A percentile compares a stretch with the other conserved stretches of the same genome.
phyloP scores from a whole-genome alignment of 2,888 invertebrate genomes.

The Pardosa pseudoannulata region DNA sequence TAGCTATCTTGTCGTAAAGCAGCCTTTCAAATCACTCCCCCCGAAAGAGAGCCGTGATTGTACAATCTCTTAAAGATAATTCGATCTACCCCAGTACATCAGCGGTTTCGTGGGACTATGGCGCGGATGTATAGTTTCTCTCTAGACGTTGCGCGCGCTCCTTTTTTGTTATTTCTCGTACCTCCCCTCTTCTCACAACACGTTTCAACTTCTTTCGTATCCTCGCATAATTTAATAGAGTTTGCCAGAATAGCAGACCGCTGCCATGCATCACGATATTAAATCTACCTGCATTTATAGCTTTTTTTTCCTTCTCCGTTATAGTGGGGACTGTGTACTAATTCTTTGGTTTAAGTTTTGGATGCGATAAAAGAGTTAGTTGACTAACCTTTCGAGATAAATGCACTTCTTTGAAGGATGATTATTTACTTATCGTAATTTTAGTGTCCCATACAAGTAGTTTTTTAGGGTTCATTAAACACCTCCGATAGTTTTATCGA shows the following conservation, averaged over 20 bases:
- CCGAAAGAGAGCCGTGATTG: slow-evolving; percentile 63
- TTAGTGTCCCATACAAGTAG: too few species aligned
- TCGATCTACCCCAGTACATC: slow-evolving; percentile 61
- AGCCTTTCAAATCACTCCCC: slow-evolving; percentile 36
- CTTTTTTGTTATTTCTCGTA: slow-evolving; percentile 27
- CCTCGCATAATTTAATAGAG: slow-evolving; percentile 68
- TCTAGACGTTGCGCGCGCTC: background rate
- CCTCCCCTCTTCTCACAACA: background rate
- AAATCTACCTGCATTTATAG: slow-evolving; percentile 69
- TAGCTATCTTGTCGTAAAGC: slow-evolving; percentile 65
- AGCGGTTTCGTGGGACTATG: slow-evolving; percentile 43
- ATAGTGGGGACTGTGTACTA: slow-evolving; percentile 21
- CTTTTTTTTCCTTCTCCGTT: slow-evolving; percentile 17
- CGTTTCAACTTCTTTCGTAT: slow-evolving; percentile 61
- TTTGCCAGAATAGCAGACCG: slow-evolving; percentile 59
- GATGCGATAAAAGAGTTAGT: too few species aligned
- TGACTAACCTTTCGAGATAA: too few species aligned
- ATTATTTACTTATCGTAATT: too few species aligned
- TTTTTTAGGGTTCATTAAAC: too few species aligned
- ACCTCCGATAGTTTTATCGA: too few species aligned
- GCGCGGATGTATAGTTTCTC: slow-evolving; percentile 27
- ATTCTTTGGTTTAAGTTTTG: background rate
- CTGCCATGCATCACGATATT: slow-evolving; percentile 69
- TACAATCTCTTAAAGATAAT: slow-evolving; percentile 72
- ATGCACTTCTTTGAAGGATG: too few species aligned